Evolutionary conservation across 2,797 vertebrate species (phyloP), one percentile per base, ranked within the genome.

Genomic region (Enteromius argenteus): DNA sequence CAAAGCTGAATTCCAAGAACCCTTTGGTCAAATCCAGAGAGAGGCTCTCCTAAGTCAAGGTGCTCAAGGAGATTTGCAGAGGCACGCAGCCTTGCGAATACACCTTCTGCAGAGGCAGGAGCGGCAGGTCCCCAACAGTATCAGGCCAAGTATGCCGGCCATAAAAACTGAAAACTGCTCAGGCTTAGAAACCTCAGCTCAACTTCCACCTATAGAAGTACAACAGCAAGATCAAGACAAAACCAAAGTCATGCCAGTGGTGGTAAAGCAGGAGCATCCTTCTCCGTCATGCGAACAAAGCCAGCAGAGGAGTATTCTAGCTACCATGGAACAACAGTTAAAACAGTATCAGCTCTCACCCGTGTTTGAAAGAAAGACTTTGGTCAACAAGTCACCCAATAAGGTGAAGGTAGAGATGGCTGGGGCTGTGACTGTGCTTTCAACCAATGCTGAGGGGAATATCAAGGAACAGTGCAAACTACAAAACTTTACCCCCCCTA

Each of bases 281-380:
- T 80, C 79, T 44, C 84, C 73, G 4, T 23, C 88, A 85, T 94
- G 92, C 0, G 94, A 95, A 23, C 90, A 88, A 42, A 58, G 75
- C 80, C 94, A 94, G 84, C 93, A 94, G 51, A 95, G 92, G 88
- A 99, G 96, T 90, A 99, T 99, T 88, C 94, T 99, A 6, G 97
- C 98, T 87, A 97, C 96, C 83, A 98, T 99, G 97, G 98, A 99
- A 91, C 96, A 97, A 91, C 97, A 96, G 83, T 92, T 99, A 73
- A 97, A 95, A 89, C 97, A 98, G 89, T 97, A 97, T 91, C 96
- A 97, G 91, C 96, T 95, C 88, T 97, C 97, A 83, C 94, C 97
- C 49, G 92, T 97, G 62, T 98, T 98, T 93, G 97, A 99, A 89
- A 97, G 96, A 87, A 97, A 97, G 91, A 91, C 96, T 21, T 87